Base-by-base conservation (phyloP, 2,113 vertebrate genomes). In the Thunnus maccoyii region DNA sequence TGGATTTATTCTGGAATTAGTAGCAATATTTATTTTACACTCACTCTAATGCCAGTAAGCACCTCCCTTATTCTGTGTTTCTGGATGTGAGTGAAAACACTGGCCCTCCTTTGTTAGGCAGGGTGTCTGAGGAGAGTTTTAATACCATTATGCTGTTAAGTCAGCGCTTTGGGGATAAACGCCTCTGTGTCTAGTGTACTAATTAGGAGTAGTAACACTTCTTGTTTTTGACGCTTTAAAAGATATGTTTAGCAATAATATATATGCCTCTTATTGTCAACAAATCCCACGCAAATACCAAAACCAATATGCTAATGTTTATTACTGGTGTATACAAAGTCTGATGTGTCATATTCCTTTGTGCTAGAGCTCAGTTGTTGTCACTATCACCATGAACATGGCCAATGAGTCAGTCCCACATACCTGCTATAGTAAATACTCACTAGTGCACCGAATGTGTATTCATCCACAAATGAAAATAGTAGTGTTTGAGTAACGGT, bases 21-120 rank as follows among this genome's bases (percentile, higher is more conserved):
- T 88, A 61, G 50, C 64, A 83, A 69, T 91, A 84, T 93, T 92
- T 93, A 84, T 91, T 83, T 88, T 66, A 62, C 69, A 58, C 73
- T 70, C 70, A 5, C 82, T 80, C 54, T 78, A 86, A 85, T 85
- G 77, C 80, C 82, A 63, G 73, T 67, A 86, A 86, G 78, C 78
- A 20, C 56, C 64, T 77, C 77, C 78, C 69, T 60, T 74, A 73
- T 51, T 85, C 62, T 41, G 78, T 68, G 74, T 76, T 47, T 46
- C 48, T 85, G 50, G 52, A 58, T 62, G 72, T 44, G 70, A 30
- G 48, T 47, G 61, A 67, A 76, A 69, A 85, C 82, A 80, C 79
- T 82, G 72, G 69, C 46, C 67, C 72, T 32, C 58, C 84, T 85
- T 83, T 88, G 70, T 78, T 75, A 72, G 72, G 46, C 18, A n/a